Conservation (phyloP, 2,888 invertebrate genomes). For the Pseudolycoriella hygida region DNA sequence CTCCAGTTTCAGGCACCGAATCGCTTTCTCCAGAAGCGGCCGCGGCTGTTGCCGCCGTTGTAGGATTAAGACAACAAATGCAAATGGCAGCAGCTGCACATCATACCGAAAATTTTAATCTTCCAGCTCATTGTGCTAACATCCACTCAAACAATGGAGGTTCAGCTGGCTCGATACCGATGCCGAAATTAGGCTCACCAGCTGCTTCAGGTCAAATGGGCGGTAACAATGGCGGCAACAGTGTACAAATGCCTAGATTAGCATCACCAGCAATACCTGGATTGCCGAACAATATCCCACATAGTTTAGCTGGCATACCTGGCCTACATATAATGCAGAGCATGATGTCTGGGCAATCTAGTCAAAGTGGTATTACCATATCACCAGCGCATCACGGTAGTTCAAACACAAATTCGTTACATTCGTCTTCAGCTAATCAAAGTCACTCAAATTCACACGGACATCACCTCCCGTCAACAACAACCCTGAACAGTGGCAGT, state of each 20-base stretch:
- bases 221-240: conserved; percentile 7
- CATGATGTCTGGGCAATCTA: conserved; percentile 11
- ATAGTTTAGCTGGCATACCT: conserved; percentile 15
- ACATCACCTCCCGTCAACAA: conserved; percentile 18
- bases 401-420: not conserved
- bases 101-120: conserved; percentile 31
- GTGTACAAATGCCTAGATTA: conserved; percentile 9
- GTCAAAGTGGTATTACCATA: conserved; percentile 6
- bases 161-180: conserved; percentile 17
- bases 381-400: conserved; percentile 1
- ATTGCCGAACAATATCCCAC: conserved; percentile 16
- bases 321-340: conserved; percentile 15
- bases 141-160: conserved; percentile 17
- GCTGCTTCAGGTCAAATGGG: conserved; percentile 25
- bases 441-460: conserved; percentile 13
- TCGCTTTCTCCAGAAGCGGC: conserved; percentile 50
- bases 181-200: conserved; percentile 29
- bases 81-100: conserved; percentile 43
- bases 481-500: conserved; percentile 16
- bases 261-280: conserved; percentile 22
- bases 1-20: conserved; percentile 31
- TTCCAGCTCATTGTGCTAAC: conserved; percentile 18
- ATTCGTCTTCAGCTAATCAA: conserved; percentile 2
- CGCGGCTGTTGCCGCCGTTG: conserved; percentile 72
- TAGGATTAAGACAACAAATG: conserved; percentile 73